Evolutionary conservation across 1,140 invertebrate species (phyloP).

Genomic region (Steinernema feltiae): DNA sequence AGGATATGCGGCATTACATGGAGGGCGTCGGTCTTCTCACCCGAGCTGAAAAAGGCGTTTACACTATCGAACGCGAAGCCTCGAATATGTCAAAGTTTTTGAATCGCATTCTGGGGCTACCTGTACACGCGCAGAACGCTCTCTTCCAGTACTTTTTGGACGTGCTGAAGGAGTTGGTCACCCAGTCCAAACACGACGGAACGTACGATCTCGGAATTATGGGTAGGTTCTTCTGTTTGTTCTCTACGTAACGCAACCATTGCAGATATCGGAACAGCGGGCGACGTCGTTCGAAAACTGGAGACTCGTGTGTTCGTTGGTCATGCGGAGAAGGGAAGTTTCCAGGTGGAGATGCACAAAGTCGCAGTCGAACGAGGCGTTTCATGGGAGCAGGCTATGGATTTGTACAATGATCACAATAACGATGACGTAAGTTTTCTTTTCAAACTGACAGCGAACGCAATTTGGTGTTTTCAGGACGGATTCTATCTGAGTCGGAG

Average conservation of each 20-base stretch:
- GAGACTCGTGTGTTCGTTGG: slow-evolving; percentile 52
- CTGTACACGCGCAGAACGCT: slow-evolving; percentile 88
- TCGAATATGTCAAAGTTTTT: slow-evolving; percentile 97
- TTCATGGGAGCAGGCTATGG: slow-evolving; percentile 79
- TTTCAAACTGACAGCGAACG: slow-evolving; percentile 69
- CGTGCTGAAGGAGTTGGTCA: slow-evolving; percentile 67
- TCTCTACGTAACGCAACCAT: neutral
- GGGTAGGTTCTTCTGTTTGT: slow-evolving; percentile 34
- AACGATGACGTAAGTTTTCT: slow-evolving; percentile 80
- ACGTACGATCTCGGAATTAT: slow-evolving; percentile 62
- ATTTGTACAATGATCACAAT: slow-evolving; percentile 65
- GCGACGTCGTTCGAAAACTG: slow-evolving; percentile 50
- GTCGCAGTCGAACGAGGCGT: slow-evolving; percentile 78
- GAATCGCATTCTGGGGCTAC: slow-evolving; percentile 92
- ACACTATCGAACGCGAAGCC: slow-evolving; percentile 67
- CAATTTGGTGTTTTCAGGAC: slow-evolving; percentile 50
- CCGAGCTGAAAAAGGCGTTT: slow-evolving; percentile 26
- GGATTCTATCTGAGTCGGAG: slow-evolving; percentile 49
- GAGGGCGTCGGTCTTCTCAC: slow-evolving; percentile 53
- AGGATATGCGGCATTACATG: slow-evolving; percentile 61
- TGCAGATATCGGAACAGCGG: slow-evolving; percentile 51
- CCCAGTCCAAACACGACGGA: slow-evolving; percentile 61
- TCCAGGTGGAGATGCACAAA: slow-evolving; percentile 56
- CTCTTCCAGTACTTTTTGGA: slow-evolving; percentile 96
- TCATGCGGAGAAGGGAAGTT: slow-evolving; percentile 37